Evolutionary conservation across 2,113 vertebrate species (phyloP).

Genomic region (Pachycephala philippinensis): DNA sequence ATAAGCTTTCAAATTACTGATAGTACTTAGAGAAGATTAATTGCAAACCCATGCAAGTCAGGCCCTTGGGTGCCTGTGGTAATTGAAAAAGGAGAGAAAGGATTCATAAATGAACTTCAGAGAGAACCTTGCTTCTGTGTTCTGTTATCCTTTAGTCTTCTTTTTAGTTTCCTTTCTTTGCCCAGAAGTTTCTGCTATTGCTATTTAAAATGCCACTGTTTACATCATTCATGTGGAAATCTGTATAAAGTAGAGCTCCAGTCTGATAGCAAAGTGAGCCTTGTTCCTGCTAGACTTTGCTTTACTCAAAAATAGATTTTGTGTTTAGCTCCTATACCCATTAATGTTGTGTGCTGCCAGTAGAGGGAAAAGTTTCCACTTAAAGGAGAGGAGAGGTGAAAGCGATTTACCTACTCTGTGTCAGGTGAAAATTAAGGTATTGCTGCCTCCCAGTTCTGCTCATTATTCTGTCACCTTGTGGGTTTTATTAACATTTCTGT

Average conservation of each 20-base stretch:
- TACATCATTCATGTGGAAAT: background rate
- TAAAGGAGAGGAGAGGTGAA: background rate
- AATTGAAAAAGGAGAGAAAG: background rate
- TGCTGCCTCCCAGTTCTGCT: background rate
- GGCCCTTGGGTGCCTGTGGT: background rate
- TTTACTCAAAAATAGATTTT: background rate
- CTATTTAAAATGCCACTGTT: background rate
- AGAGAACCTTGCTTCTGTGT: background rate
- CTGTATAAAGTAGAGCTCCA: background rate
- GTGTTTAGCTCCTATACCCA: background rate
- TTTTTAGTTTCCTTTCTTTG: background rate
- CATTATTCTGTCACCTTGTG: background rate
- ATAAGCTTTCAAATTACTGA: background rate
- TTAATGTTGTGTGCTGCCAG: background rate
- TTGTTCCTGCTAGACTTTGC: background rate
- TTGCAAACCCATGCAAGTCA: background rate
- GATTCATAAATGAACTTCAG: background rate
- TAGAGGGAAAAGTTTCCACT: background rate
- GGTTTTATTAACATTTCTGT: background rate
- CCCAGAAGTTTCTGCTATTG: background rate
- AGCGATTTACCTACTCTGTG: background rate
- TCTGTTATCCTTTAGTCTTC: background rate
- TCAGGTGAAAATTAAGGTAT: background rate
- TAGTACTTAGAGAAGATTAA: background rate
- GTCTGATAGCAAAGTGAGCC: background rate